A percentile compares a stretch with the other conserved stretches of the same genome.
Evolutionary conservation across 2,113 vertebrate genomes (phyloP).

Genomic region (Athene cunicularia): DNA sequence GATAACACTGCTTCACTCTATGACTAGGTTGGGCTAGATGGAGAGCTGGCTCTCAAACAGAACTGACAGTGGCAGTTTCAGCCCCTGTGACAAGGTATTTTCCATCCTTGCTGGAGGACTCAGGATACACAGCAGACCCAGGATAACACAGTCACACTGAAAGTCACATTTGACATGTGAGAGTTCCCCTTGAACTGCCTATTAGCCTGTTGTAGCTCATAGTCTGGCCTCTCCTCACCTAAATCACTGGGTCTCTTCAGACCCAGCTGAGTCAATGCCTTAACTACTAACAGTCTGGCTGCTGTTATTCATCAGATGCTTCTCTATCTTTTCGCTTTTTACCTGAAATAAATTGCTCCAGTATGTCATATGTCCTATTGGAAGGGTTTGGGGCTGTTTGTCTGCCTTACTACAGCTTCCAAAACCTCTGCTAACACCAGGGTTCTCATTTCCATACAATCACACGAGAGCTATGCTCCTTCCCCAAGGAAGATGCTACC

Average conservation of each 20-base stretch:
- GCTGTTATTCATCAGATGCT: neutral
- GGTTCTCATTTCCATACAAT: neutral
- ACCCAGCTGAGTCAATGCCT: neutral
- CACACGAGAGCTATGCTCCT: neutral
- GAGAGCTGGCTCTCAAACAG: neutral
- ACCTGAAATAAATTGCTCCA: neutral
- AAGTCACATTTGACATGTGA: neutral
- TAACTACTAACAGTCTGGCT: neutral
- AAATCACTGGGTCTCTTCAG: neutral
- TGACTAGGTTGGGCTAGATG: neutral
- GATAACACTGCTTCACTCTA: neutral
- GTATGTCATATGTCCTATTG: rapidly evolving
- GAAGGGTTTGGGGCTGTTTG: neutral
- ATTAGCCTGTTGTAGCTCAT: neutral
- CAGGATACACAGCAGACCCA: neutral
- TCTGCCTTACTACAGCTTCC: neutral
- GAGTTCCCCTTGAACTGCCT: neutral
- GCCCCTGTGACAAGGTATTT: neutral
- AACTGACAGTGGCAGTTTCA: neutral
- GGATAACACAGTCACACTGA: neutral
- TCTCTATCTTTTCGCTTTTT: neutral
- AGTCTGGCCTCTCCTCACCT: neutral
- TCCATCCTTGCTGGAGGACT: neutral
- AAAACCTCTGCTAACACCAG: neutral
- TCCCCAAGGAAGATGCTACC: neutral